phyloP scores from a whole-genome alignment of 2,113 vertebrate species.

The Scomber japonicus region DNA sequence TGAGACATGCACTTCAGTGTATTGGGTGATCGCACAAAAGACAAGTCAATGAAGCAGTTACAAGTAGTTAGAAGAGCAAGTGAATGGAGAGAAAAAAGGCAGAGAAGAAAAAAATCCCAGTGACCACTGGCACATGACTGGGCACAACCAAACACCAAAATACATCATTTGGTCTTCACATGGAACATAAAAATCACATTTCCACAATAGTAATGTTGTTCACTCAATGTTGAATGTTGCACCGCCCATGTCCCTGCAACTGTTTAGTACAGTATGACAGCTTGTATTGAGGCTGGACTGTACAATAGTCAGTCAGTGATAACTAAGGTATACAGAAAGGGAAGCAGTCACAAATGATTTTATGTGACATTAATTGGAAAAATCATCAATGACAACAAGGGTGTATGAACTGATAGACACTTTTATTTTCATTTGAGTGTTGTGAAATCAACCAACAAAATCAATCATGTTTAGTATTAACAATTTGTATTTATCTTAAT shows the following conservation, averaged over 20 bases:
- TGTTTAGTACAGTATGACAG: conserved; percentile 46
- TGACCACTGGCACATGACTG: conserved; percentile 47
- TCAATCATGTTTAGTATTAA: neutral
- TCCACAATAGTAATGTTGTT: conserved; percentile 48
- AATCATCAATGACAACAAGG: conserved; percentile 40
- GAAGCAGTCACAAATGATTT: conserved; percentile 35
- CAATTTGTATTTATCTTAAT: neutral
- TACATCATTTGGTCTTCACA: conserved; percentile 50
- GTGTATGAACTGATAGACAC: conserved; percentile 15
- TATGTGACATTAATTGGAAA: conserved; percentile 56
- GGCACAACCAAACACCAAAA: conserved; percentile 63
- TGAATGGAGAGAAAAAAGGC: neutral
- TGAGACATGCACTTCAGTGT: conserved; percentile 58
- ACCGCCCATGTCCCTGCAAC: conserved; percentile 20
- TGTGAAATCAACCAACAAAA: conserved; percentile 22
- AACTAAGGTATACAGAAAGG: conserved; percentile 33
- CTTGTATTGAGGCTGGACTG: conserved; percentile 33
- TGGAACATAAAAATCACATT: conserved; percentile 60
- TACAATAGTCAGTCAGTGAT: conserved; percentile 31
- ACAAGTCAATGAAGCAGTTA: conserved; percentile 67
- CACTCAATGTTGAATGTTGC: conserved; percentile 22
- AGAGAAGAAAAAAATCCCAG: conserved; percentile 10
- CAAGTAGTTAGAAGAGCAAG: conserved; percentile 28
- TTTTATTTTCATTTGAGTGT: neutral
- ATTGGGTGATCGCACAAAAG: conserved; percentile 43